Evolutionary conservation across 2,797 vertebrate species (phyloP).

Genomic region (Scyliorhinus canicula): DNA sequence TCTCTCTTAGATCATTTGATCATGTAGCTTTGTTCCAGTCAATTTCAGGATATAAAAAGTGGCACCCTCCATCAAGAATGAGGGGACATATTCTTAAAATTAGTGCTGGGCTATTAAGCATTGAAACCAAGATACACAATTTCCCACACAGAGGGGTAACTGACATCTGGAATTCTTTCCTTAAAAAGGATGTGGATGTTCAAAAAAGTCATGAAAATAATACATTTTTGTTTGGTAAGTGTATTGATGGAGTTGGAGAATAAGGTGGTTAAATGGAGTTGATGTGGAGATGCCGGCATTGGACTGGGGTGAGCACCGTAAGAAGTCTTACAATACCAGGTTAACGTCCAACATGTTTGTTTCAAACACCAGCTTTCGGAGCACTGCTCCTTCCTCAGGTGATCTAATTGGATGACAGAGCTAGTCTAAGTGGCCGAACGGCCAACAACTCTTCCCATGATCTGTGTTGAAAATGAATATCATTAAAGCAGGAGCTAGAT

Average conservation of each 20-base stretch:
- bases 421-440: background rate
- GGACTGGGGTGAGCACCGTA: no score
- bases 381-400: no score
- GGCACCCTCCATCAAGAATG: background rate
- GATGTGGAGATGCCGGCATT: no score
- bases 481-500: no score
- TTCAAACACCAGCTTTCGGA: no score
- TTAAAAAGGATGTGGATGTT: background rate
- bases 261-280: background rate
- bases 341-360: no score
- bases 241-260: background rate
- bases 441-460: background rate
- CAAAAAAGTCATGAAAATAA: background rate
- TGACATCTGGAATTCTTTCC: background rate
- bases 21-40: background rate
- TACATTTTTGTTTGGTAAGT: background rate
- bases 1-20: background rate
- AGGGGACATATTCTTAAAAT: background rate
- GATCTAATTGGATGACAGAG: background rate
- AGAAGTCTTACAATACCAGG: no score
- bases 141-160: no score
- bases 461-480: no score
- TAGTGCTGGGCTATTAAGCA: background rate
- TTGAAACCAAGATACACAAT: background rate
- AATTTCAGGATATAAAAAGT: background rate